Percentiles rank a stretch among this genome's conserved stretches.
Conservation (phyloP, 2,797 vertebrate genomes). For the Anguilla obscura region DNA sequence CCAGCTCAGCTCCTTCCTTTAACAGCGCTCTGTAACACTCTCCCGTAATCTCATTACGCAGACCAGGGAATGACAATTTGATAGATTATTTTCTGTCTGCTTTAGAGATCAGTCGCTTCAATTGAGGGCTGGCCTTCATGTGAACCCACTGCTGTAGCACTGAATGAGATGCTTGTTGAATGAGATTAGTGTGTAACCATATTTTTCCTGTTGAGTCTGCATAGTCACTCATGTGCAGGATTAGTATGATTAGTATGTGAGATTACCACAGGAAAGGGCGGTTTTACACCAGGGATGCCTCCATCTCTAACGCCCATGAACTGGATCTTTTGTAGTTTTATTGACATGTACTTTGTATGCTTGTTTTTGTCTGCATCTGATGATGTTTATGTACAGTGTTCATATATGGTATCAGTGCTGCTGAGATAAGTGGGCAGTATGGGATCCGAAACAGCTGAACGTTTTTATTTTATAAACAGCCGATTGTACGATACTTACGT, state of each 20-base stretch:
- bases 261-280: not conserved
- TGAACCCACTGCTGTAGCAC: not conserved
- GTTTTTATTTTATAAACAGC: not conserved
- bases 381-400: not conserved
- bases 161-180: not conserved
- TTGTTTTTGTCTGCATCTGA: not conserved
- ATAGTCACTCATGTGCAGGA: not conserved
- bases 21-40: not conserved
- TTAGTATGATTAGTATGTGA: not conserved
- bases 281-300: not conserved
- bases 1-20: not conserved
- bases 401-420: not conserved
- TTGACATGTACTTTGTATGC: not conserved
- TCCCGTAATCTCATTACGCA: not conserved
- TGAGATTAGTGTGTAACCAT: not conserved
- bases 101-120: not conserved
- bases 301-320: not conserved
- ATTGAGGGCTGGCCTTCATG: not conserved
- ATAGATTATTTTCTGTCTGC: slow-evolving; percentile 9
- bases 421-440: not conserved
- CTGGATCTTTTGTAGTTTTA: not conserved
- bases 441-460: not conserved
- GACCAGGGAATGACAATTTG: not conserved
- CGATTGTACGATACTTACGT: not conserved
- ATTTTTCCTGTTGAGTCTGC: not conserved